Conservation (phyloP, 2,888 invertebrate genomes). For the Epicampocera succincta region DNA sequence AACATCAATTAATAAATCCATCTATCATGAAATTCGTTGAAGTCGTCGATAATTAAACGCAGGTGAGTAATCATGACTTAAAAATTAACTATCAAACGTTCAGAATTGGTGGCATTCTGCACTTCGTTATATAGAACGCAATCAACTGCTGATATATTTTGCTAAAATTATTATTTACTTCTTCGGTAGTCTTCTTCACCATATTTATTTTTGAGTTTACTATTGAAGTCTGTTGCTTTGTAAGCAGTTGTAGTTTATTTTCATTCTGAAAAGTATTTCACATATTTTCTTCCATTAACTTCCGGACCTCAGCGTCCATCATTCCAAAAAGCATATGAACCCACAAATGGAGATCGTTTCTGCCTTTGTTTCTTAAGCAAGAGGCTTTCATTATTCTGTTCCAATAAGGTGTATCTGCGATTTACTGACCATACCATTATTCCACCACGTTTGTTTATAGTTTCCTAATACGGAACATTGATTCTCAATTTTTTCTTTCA, state of each 20-base stretch:
- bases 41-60: background rate
- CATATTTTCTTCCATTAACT: background rate
- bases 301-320: too few species aligned
- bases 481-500: background rate
- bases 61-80: background rate
- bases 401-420: too few species aligned
- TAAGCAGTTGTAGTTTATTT: background rate
- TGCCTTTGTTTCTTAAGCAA: background rate
- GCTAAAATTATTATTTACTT: too few species aligned
- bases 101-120: too few species aligned
- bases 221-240: background rate
- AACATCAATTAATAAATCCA: background rate
- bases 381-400: too few species aligned
- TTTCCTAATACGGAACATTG: background rate
- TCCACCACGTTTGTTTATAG: background rate
- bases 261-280: too few species aligned
- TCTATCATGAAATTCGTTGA: too few species aligned
- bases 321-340: background rate
- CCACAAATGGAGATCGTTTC: background rate
- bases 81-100: background rate
- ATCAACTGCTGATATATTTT: too few species aligned
- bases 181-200: background rate
- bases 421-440: too few species aligned
- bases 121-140: too few species aligned
- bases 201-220: background rate